Conservation (phyloP, 2,888 invertebrate species). For the Drosophila prostipennis region DNA sequence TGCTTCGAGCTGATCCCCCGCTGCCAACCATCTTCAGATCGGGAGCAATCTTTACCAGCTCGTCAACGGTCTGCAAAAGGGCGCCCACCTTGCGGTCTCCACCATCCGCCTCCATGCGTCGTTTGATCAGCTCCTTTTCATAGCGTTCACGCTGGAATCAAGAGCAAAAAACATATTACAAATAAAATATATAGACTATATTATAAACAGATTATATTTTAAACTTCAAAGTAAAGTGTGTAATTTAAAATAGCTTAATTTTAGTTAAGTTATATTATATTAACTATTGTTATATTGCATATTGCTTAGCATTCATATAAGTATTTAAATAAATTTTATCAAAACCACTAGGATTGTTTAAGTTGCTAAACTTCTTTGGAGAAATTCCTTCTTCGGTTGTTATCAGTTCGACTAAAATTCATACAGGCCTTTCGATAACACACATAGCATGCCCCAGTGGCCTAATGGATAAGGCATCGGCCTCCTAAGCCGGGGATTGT, state of each 20-base stretch:
- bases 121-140: slow-evolving; percentile 91
- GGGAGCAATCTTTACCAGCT: slow-evolving; percentile 91
- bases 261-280: no score
- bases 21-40: slow-evolving; percentile 86
- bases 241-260: no score
- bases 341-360: no score
- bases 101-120: slow-evolving; percentile 87
- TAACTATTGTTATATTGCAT: no score
- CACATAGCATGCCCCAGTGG: slow-evolving; percentile 30
- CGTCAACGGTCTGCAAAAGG: slow-evolving; percentile 91
- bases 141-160: slow-evolving; percentile 88
- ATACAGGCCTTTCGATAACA: not conserved
- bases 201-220: no score
- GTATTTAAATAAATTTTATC: no score
- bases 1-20: slow-evolving; percentile 73
- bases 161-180: no score
- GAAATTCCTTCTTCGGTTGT: not conserved
- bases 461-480: slow-evolving; percentile 51
- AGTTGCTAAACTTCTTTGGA: no score
- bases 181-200: no score
- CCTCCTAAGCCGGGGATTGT: slow-evolving; percentile 51
- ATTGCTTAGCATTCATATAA: no score
- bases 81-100: slow-evolving; percentile 90
- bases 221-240: no score
- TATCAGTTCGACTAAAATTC: not conserved